phyloP scores from a whole-genome alignment of 2,888 invertebrate genomes.

The Sphaerophoria rueppellii region DNA sequence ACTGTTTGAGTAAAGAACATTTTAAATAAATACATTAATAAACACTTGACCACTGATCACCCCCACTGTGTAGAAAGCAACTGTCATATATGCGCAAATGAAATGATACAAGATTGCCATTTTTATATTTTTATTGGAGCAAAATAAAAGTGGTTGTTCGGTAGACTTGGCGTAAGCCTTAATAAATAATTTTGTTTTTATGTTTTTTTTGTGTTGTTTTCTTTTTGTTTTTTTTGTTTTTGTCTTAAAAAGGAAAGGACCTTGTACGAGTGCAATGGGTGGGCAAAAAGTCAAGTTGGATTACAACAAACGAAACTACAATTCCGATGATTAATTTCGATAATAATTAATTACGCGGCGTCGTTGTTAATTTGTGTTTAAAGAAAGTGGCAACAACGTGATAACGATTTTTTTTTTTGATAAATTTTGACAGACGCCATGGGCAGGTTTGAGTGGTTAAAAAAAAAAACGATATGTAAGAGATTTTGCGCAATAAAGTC shows the following conservation, averaged over 20 bases:
- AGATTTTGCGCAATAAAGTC: constrained; percentile 28
- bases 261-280: constrained; percentile 27
- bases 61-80: background rate
- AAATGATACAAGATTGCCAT: constrained; percentile 67
- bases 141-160: constrained; percentile 22
- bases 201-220: background rate
- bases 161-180: background rate
- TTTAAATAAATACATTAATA: too few relatives aligned
- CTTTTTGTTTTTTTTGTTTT: background rate
- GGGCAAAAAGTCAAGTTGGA: constrained; percentile 48
- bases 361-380: constrained; percentile 41
- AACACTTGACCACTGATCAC: background rate
- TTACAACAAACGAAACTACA: constrained; percentile 50
- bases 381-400: constrained; percentile 51
- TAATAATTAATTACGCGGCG: constrained; percentile 65
- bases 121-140: constrained; percentile 40
- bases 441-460: constrained; percentile 14
- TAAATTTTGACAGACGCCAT: constrained; percentile 39
- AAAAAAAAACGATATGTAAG: constrained; percentile 1
- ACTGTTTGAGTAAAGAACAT: too few relatives aligned
- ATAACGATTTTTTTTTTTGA: constrained; percentile 32
- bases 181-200: constrained; percentile 19
- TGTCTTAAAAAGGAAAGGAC: constrained; percentile 39
- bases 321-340: constrained; percentile 65
- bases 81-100: constrained; percentile 51